These are phyloP conservation scores for Bergia puertoricense DNA, from an alignment of 92 coral and sea anemone genomes.

Conservation along the genomic window DNA sequence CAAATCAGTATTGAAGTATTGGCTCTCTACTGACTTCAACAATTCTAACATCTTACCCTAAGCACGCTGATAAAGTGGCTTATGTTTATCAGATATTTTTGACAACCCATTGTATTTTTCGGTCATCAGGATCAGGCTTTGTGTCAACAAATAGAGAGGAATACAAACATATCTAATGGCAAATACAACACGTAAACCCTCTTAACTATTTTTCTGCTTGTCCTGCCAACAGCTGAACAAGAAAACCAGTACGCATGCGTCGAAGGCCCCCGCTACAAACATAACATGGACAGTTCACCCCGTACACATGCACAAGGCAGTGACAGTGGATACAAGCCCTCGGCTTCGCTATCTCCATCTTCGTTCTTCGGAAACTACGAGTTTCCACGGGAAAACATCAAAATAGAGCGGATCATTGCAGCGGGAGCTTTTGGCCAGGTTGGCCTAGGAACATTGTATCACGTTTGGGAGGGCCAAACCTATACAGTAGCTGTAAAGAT, in stretches of 20 bases:
- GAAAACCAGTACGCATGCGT: neutral
- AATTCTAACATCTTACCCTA: too few species aligned
- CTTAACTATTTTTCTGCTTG: neutral
- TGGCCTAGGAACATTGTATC: neutral
- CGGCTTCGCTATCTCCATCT: neutral
- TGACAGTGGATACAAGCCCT: neutral
- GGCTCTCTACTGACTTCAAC: too few species aligned
- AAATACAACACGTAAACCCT: too few species aligned
- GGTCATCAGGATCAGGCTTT: too few species aligned
- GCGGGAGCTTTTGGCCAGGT: slow-evolving; percentile 29
- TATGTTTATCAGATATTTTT: too few species aligned
- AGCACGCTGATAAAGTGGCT: too few species aligned
- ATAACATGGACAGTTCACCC: neutral
- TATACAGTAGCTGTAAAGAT: slow-evolving; percentile 29
- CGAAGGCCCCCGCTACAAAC: neutral
- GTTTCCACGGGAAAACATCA: slow-evolving; percentile 2
- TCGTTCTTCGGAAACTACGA: neutral
- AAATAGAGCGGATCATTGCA: slow-evolving; percentile 1
- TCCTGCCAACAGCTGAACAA: neutral
- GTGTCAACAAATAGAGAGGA: neutral
- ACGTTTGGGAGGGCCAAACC: neutral
- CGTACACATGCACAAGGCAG: neutral
- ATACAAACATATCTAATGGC: neutral
- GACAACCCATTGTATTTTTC: too few species aligned
- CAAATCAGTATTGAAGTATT: too few species aligned